phyloP scores from a whole-genome alignment of 2,797 vertebrate species.

The Natrix natrix region DNA sequence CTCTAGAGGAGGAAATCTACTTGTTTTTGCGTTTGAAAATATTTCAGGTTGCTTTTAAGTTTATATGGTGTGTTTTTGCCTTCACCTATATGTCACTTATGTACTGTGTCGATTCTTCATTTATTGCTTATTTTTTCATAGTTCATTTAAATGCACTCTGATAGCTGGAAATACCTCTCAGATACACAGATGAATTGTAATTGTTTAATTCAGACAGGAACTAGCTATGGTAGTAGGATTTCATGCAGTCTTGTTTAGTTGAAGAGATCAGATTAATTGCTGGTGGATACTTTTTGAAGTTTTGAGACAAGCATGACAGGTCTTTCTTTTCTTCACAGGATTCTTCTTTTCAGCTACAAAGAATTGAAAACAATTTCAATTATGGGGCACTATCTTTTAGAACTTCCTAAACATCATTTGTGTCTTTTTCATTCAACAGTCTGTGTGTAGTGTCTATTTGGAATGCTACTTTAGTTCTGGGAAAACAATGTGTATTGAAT shows the following conservation, averaged over 20 bases:
- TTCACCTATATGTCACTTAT: not conserved
- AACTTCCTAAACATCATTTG: not conserved
- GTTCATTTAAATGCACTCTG: not conserved
- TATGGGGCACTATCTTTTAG: not conserved
- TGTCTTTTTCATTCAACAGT: not conserved
- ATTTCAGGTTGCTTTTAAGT: not conserved
- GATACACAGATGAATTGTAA: not conserved
- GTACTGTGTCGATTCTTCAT: not conserved
- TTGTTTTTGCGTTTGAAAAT: not conserved
- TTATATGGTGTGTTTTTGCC: not conserved
- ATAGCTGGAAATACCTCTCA: not conserved
- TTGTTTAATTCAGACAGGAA: not conserved
- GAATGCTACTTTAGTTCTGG: not conserved
- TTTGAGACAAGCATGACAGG: not conserved
- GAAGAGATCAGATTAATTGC: not conserved
- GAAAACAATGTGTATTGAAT: not conserved
- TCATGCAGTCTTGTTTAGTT: not conserved
- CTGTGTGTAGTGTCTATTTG: not conserved
- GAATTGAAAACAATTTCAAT: not conserved
- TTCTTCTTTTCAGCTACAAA: not conserved
- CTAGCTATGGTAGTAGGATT: not conserved
- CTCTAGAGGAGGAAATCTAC: not conserved
- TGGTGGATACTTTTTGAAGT: not conserved
- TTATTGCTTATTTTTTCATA: not conserved
- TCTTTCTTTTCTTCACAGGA: not conserved